Percentiles rank a stretch among this genome's conserved stretches.
These are phyloP conservation scores for Muntiacus reevesi DNA, from an alignment of 2,113 vertebrate species.

Conservation along the genomic window DNA sequence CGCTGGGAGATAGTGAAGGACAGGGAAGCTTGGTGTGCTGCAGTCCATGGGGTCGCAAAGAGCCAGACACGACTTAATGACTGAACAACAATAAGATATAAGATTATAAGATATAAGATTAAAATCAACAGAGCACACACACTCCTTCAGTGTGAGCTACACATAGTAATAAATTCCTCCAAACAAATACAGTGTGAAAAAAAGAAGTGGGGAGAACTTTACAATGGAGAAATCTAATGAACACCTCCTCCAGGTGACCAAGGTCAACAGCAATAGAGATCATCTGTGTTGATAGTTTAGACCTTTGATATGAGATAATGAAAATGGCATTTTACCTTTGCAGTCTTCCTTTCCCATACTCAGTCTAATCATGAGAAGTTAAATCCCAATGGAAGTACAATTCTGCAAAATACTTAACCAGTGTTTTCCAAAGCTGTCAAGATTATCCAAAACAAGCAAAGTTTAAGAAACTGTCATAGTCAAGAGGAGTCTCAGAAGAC, in stretches of 20 bases:
- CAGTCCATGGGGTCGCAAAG: background rate
- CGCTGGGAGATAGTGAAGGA: background rate
- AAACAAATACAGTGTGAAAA: background rate
- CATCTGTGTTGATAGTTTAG: background rate
- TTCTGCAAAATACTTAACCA: background rate
- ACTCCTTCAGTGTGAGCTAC: background rate
- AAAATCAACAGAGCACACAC: background rate
- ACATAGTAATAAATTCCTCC: background rate
- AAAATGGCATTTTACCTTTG: background rate
- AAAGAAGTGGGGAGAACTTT: background rate
- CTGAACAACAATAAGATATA: background rate
- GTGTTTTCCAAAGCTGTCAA: background rate
- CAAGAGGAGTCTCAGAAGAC: background rate
- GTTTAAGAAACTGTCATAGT: background rate
- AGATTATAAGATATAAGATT: background rate
- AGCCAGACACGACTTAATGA: background rate
- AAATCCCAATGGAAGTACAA: background rate
- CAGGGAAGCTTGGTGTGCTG: background rate
- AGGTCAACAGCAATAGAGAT: background rate
- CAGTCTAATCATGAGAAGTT: background rate
- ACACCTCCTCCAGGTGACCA: background rate
- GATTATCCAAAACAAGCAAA: background rate
- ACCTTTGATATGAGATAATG: background rate
- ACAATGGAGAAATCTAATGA: background rate
- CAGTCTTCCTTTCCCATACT: background rate